Evolutionary conservation across 2,113 vertebrate species (phyloP).

Genomic region (Cinclus cinclus): DNA sequence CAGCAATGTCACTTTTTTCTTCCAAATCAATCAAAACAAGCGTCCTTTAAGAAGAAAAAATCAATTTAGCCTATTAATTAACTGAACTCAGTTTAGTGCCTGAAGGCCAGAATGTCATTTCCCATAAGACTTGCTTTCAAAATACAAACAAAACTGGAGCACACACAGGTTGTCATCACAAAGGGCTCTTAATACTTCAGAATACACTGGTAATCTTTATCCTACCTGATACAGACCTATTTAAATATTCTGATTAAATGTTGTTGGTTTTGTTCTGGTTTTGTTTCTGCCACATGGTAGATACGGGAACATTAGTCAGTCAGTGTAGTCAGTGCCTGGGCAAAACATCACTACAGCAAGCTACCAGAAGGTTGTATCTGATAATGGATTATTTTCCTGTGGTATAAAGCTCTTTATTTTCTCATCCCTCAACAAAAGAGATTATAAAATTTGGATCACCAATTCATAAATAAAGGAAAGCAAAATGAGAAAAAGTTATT

Average conservation of each 20-base stretch:
- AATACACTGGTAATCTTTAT: background rate
- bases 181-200: background rate
- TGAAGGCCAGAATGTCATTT: slow-evolving; percentile 10
- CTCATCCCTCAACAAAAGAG: background rate
- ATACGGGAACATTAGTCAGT: background rate
- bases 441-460: background rate
- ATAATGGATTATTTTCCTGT: background rate
- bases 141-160: background rate
- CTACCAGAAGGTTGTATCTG: background rate
- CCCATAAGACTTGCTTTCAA: background rate
- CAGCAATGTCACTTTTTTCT: background rate
- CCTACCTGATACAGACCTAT: background rate
- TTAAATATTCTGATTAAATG: background rate
- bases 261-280: background rate
- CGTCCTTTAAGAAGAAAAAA: background rate
- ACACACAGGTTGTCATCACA: background rate
- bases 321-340: background rate
- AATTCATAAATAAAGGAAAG: background rate
- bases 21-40: slow-evolving; percentile 24
- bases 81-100: background rate
- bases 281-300: background rate
- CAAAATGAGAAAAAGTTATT: background rate
- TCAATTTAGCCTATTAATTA: slow-evolving; percentile 48
- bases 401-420: background rate
- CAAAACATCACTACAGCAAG: background rate